Base-by-base conservation (phyloP, 2,113 vertebrate species). In the Suncus etruscus region DNA sequence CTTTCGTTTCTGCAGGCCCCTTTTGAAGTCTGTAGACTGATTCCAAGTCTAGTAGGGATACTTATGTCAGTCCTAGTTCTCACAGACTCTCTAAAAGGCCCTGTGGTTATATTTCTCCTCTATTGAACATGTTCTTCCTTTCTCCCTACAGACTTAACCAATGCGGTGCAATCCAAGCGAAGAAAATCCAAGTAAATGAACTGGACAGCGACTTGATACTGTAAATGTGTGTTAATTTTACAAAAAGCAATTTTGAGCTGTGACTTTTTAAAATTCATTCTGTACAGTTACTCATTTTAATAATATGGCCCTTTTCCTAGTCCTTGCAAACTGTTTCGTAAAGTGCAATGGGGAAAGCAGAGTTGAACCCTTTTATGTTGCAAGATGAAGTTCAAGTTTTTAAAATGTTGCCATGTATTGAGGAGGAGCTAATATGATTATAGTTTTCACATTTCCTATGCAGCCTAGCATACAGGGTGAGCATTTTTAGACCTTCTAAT, bases 171-270 rank as follows among this genome's bases (percentile, higher is more conserved):
- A 98, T 98, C 99, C 95, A 99, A 99, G 97, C 97, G 99, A 98
- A 99, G 99, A 98, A 99, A 99, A 98, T 99, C 99, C 95, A 99
- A 99, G 98, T 99, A 97, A 98, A 98, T 92, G 96, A 96, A 96
- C 97, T 98, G 97, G 97, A 98, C 1, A 89, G 97, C 94, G 96
- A 98, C 97, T 97, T 98, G 98, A 98, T 97, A 97, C 98, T 98
- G 98, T 98, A 99, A 98, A 99, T 98, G 98, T 97, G 96, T 98
- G 98, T 99, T 98, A 99, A 98, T 98, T 97, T 98, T 98, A 97
- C 97, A 97, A 96, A 98, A 98, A 98, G 96, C 96, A 94, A 95
- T 98, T 97, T 98, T 98, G 97, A 98, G 97, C 97, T 97, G 98
- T 97, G 98, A 98, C 98, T 98, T 97, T 97, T 97, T 93, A 89